Base-by-base conservation (phyloP, 2,797 vertebrate genomes). In the Podarcis lilfordi region DNA sequence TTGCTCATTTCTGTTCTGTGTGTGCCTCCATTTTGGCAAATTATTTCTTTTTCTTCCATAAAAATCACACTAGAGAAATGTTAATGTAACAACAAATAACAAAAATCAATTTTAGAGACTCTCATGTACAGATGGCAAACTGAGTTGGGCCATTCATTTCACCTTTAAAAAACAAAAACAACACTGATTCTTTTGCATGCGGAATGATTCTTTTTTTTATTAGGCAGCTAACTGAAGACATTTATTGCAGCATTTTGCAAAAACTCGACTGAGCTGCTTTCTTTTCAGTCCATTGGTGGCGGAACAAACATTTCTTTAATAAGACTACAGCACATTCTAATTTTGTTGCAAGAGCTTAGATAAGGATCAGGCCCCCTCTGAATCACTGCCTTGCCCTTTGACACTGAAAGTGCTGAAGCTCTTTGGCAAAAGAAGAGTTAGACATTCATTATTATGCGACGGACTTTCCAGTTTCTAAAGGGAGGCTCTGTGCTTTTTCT, bases 231-330 rank as follows among this genome's bases (percentile, higher is more conserved):
- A 97, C 96, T 96, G 72, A 61, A 94, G 93, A 66, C 92, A 91
- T 96, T 96, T 96, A 96, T 96, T 96, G 95, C 96, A 96, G 94
- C 95, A 95, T 96, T 97, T 97, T 97, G 96, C 96, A 96, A 96
- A 71, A 97, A 97, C 96, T 94, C 94, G 89, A 93, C 94, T 96
- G 96, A 97, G 92, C 92, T 25, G 84, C 96, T 97, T 97, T 96
- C 97, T 97, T 97, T 97, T 97, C 96, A 96, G 95, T 96, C 96
- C 96, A 95, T 94, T 96, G 97, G 97, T 92, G 85, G 93, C 50
- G 97, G 96, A 98, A 98, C 97, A 98, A 98, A 98, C 97, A 98
- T 98, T 98, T 98, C 97, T 97, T 98, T 98, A 98, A 98, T 98
- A 97, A 98, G 97, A 97, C 96, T 96, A 95, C 96, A 95, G 95